These are phyloP conservation scores for Sarcophaga caerulescens DNA, from an alignment of 2,888 invertebrate species.

Conservation along the genomic window DNA sequence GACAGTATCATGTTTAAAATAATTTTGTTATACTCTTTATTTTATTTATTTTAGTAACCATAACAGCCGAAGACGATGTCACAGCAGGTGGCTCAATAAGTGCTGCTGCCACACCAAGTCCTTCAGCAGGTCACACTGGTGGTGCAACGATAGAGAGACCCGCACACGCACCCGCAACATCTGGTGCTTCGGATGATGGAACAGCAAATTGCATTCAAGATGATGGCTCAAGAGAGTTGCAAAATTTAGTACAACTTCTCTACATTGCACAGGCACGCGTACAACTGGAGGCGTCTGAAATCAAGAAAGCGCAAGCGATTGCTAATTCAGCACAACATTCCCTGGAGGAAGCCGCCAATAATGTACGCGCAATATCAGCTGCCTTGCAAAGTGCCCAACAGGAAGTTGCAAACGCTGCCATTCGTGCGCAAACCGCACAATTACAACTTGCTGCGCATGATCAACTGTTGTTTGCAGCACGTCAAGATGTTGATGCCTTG, in stretches of 20 bases:
- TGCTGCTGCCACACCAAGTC: neutral
- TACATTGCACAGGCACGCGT: constrained; percentile 80
- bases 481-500: constrained; percentile 80
- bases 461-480: constrained; percentile 80
- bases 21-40: neutral
- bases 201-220: constrained; percentile 41
- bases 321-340: constrained; percentile 77
- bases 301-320: constrained; percentile 79
- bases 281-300: constrained; percentile 80
- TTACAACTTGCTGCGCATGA: constrained; percentile 81
- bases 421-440: constrained; percentile 80
- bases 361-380: constrained; percentile 78
- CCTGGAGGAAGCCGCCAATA: constrained; percentile 79
- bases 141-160: neutral
- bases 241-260: constrained; percentile 77
- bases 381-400: constrained; percentile 80
- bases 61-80: too few species aligned
- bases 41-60: constrained; percentile 9
- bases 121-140: neutral
- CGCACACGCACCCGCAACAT: neutral
- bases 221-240: constrained; percentile 71
- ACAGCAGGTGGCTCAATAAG: too few species aligned
- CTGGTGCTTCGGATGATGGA: neutral
- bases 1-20: neutral
- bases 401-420: constrained; percentile 79